Percentiles rank a stretch among this genome's conserved stretches.
Evolutionary conservation across 2,113 vertebrate genomes (phyloP).

Genomic region (Notarius lentiginosus): DNA sequence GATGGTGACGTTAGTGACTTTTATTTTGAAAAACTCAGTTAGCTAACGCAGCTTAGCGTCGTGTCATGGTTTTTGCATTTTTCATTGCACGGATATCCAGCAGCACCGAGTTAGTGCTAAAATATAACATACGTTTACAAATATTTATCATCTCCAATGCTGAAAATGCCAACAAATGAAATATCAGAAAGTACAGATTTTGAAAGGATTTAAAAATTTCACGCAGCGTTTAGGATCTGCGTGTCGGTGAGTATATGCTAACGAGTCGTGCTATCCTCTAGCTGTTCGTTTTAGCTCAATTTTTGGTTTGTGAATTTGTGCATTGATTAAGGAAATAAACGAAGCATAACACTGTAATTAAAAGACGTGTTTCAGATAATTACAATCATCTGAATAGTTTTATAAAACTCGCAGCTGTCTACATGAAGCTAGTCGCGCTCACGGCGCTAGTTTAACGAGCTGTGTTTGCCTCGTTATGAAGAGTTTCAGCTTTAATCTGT

Average conservation of each 20-base stretch:
- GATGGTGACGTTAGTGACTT: conserved; percentile 2
- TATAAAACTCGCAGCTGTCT: too few relatives aligned
- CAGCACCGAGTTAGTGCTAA: not conserved
- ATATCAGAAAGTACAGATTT: conserved; percentile 1
- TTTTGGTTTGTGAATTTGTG: not conserved
- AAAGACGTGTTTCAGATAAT: not conserved
- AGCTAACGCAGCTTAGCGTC: not conserved
- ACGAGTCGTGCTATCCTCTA: not conserved
- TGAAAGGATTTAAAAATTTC: not conserved
- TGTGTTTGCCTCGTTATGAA: not conserved
- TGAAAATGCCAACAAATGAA: not conserved
- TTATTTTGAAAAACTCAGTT: conserved; percentile 8
- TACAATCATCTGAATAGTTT: not conserved
- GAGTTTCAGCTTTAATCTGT: not conserved
- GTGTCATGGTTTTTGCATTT: not conserved
- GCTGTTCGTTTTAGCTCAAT: not conserved
- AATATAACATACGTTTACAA: not conserved
- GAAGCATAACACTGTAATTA: too few relatives aligned
- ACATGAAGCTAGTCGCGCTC: not conserved
- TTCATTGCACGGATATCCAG: not conserved
- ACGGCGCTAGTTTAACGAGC: not conserved
- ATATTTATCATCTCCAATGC: not conserved
- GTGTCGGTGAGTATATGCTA: not conserved
- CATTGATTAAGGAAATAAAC: not conserved
- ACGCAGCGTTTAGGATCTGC: not conserved